Conservation (phyloP, 2,797 vertebrate genomes). For the Calcarius lapponicus region DNA sequence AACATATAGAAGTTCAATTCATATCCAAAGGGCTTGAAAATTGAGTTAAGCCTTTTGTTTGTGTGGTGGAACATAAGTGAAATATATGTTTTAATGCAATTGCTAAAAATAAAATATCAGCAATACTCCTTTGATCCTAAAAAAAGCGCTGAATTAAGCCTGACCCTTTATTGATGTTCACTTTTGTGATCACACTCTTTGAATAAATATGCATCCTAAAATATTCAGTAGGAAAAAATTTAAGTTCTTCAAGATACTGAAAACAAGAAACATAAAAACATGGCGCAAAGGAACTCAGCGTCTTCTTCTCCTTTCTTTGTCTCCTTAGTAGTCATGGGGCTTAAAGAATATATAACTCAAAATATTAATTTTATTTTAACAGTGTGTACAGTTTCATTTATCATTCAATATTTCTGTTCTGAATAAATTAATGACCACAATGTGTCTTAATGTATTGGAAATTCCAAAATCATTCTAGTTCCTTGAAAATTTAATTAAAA, state of each 20-base stretch:
- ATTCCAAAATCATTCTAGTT: not conserved
- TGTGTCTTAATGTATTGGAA: not conserved
- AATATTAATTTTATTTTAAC: not conserved
- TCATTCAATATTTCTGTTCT: not conserved
- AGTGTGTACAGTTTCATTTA: not conserved
- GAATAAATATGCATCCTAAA: not conserved
- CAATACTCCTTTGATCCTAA: not conserved
- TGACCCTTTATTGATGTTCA: not conserved
- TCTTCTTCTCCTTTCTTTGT: not conserved
- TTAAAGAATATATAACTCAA: not conserved
- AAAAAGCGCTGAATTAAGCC: not conserved
- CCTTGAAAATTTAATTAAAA: not conserved
- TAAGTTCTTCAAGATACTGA: not conserved
- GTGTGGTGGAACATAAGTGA: not conserved
- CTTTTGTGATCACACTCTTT: not conserved
- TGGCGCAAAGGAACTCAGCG: fast-evolving
- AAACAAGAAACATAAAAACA: not conserved
- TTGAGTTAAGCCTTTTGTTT: not conserved
- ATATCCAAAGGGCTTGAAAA: not conserved
- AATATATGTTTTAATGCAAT: not conserved
- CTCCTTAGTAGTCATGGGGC: fast-evolving
- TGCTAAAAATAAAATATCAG: not conserved
- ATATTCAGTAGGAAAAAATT: not conserved
- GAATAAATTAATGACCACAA: not conserved
- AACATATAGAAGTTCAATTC: not conserved